Conservation (phyloP, 2,113 vertebrate species). For the Notothenia coriiceps region DNA sequence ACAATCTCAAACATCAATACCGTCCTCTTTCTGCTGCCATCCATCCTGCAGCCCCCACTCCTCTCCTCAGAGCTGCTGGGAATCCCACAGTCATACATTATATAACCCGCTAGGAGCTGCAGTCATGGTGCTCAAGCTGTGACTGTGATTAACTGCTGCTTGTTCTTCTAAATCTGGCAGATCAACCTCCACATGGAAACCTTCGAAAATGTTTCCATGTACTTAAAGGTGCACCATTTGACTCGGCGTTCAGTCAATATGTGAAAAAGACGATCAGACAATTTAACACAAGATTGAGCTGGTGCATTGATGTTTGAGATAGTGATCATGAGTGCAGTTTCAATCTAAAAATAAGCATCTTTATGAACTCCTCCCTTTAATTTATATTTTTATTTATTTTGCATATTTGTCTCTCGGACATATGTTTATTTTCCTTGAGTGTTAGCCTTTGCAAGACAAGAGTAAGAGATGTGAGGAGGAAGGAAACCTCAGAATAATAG, state of each 20-base stretch:
- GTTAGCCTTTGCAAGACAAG: too few species aligned
- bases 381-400: too few species aligned
- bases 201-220: constrained; percentile 33
- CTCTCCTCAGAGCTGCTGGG: constrained; percentile 59
- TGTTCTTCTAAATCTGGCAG: constrained; percentile 66
- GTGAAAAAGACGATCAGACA: background rate
- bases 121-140: constrained; percentile 69
- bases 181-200: constrained; percentile 60
- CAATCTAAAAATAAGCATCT: too few species aligned
- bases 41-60: constrained; percentile 46
- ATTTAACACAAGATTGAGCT: background rate
- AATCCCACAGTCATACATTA: constrained; percentile 76
- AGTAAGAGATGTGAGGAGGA: too few species aligned
- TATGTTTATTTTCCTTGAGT: too few species aligned
- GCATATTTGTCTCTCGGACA: too few species aligned
- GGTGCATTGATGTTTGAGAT: background rate
- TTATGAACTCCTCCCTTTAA: too few species aligned
- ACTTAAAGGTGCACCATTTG: constrained; percentile 17
- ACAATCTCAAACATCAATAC: constrained; percentile 56
- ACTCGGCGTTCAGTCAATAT: background rate
- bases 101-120: constrained; percentile 71
- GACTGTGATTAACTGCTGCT: constrained; percentile 72
- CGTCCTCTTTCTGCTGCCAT: constrained; percentile 50
- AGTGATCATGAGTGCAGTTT: too few species aligned
- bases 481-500: too few species aligned